Conservation (phyloP, 2,888 invertebrate species). For the Pterostichus niger region DNA sequence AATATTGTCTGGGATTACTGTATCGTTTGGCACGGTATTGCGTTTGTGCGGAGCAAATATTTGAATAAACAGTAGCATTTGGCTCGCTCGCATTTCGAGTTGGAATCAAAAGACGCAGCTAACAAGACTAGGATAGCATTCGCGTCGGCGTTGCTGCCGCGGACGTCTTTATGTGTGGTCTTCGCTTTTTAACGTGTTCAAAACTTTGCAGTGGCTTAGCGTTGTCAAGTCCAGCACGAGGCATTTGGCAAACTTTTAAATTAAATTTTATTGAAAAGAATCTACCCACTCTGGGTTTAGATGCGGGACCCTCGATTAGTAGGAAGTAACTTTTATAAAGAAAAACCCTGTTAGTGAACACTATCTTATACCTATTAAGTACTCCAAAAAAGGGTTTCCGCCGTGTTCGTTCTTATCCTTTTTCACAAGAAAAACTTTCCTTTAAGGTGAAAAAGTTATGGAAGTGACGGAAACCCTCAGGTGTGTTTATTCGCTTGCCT, state of each 20-base stretch:
- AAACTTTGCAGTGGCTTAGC: constrained; percentile 59
- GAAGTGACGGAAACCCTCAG: constrained; percentile 19
- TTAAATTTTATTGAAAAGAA: constrained; percentile 67
- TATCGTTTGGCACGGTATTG: constrained; percentile 48
- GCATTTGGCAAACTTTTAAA: constrained; percentile 66
- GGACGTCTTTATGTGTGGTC: constrained; percentile 54
- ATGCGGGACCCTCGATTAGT: constrained; percentile 61
- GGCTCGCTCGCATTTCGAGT: background rate
- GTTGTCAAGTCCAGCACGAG: constrained; percentile 61
- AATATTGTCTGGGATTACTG: constrained; percentile 16
- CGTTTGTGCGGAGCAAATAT: constrained; percentile 46
- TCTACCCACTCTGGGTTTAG: constrained; percentile 60
- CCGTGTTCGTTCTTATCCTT: constrained; percentile 43
- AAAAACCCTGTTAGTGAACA: constrained; percentile 65
- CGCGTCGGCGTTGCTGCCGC: background rate
- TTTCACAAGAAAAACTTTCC: constrained; percentile 30
- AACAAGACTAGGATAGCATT: background rate
- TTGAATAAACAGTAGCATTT: constrained; percentile 48
- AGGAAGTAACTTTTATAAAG: constrained; percentile 65
- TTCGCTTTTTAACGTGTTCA: constrained; percentile 54
- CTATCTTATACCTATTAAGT: constrained; percentile 67
- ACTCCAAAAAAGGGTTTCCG: constrained; percentile 55
- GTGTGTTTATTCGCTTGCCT: constrained; percentile 27
- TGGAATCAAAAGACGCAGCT: background rate
- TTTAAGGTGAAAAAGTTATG: constrained; percentile 54